Evolutionary conservation across 2,888 invertebrate species (phyloP).

Genomic region (Pyralis farinalis): DNA sequence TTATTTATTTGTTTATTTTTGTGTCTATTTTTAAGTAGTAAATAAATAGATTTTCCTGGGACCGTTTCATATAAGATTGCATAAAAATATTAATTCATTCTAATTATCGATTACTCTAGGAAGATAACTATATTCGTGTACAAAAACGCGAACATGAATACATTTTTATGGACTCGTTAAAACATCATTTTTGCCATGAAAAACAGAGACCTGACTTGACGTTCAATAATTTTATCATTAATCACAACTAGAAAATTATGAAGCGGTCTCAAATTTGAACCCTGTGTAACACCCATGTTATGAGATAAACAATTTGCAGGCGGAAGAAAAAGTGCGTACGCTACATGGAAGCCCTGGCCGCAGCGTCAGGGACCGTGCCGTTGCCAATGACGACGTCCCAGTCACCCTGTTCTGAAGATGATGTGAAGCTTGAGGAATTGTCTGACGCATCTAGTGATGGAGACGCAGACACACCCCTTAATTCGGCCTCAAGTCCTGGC

Average conservation of each 20-base stretch:
- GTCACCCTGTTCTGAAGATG: slow-evolving; percentile 91
- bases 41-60: slow-evolving; percentile 3
- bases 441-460: slow-evolving; percentile 83
- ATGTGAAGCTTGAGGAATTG: slow-evolving; percentile 84
- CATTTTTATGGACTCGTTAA: too few relatives aligned
- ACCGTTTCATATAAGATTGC: slow-evolving; percentile 1
- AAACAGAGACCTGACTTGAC: too few relatives aligned
- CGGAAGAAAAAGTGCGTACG: slow-evolving; percentile 98
- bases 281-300: slow-evolving; percentile 13
- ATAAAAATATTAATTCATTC: too few relatives aligned
- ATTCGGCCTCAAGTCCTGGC: slow-evolving; percentile 73
- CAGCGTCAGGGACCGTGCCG: slow-evolving; percentile 85
- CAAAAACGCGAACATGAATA: too few relatives aligned
- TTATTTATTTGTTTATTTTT: slow-evolving; percentile 21
- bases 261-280: slow-evolving; percentile 17
- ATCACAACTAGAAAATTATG: background rate
- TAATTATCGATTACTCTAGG: too few relatives aligned
- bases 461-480: slow-evolving; percentile 75
- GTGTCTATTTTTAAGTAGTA: slow-evolving; percentile 19
- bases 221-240: too few relatives aligned
- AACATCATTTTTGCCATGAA: too few relatives aligned
- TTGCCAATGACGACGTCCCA: slow-evolving; percentile 89
- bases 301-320: slow-evolving; percentile 77
- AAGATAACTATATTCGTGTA: too few relatives aligned
- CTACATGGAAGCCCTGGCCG: slow-evolving; percentile 93